Base-by-base conservation (phyloP, 2,113 vertebrate species). In the Nyctibius bracteatus region DNA sequence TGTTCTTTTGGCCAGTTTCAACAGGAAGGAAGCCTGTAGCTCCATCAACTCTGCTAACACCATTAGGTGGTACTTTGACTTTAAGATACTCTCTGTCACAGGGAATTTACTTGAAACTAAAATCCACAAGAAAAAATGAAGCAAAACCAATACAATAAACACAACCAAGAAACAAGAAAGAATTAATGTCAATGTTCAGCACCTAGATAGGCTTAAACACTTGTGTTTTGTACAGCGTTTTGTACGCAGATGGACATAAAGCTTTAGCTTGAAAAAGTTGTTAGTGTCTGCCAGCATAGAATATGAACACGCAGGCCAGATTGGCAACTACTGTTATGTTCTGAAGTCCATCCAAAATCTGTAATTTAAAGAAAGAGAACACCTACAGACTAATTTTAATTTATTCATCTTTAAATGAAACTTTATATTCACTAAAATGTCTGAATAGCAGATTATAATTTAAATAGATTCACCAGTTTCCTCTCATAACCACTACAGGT, bases 1-100 rank as follows among this genome's bases (percentile, higher is more conserved):
- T 73, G 66, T 24, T 94, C 66, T 88, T 86, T n/a, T 82, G 81
- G 90, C 73, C 74, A 82, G 43, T 87, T 93, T 92, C 33, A 91
- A 78, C 73, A 96, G 92, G 92, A 95, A 96, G 82, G 77, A 97
- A 97, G 87, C 46, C 68, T 92, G 87, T 31, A 92, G 91, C 62
- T 62, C 81, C 81, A 86, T 95, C 82, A 86, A 94, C 86, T 96
- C 79, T 97, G 92, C 83, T 94, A 93, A 97, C 39, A 95, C 21
- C 93, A 94, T 89, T 85, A 96, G 85, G 81, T 74, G 82, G 78
- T 92, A 94, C 82, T 94, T 93, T 16, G 86, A 90, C 65, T 87
- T 84, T 33, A 93, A 93, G 62, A 91, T 47, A 85, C 20, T 55
- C 71, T 66, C 57, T 27, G 25, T 74, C 15, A 13, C 67, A 81